Conservation (phyloP, 2,113 vertebrate species). For the Copsychus sechellarum region DNA sequence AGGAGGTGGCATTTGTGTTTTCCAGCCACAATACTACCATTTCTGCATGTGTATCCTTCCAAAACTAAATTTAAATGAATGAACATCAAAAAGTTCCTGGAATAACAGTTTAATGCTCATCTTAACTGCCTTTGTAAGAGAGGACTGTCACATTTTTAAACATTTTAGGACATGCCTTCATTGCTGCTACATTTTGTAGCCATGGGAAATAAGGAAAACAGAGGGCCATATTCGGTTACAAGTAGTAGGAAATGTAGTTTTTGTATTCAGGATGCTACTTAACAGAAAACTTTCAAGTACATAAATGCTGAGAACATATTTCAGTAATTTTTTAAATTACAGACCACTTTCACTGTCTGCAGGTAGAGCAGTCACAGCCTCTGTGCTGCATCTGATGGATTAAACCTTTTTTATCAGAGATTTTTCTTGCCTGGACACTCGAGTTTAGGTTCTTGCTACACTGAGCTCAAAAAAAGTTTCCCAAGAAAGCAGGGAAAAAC, state of each 20-base stretch:
- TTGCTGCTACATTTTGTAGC: not conserved
- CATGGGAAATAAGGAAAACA: not conserved
- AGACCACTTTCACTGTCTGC: not conserved
- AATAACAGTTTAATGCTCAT: not conserved
- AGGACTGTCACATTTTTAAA: not conserved
- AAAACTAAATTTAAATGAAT: not conserved
- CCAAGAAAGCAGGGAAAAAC: not conserved
- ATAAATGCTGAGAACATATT: not conserved
- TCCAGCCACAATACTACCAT: not conserved
- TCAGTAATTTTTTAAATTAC: not conserved
- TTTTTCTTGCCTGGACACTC: not conserved
- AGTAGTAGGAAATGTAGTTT: not conserved
- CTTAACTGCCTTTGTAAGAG: not conserved
- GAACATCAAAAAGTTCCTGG: not conserved
- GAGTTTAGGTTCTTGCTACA: not conserved
- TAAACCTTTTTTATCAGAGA: not conserved
- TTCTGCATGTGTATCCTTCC: not conserved
- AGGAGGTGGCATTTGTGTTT: not conserved
- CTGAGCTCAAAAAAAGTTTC: not conserved
- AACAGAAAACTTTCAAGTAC: not conserved
- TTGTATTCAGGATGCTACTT: not conserved
- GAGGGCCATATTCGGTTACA: not conserved
- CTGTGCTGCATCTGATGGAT: not conserved
- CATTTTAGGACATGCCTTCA: not conserved
- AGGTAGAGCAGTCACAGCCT: not conserved